These are phyloP conservation scores for Clepsis dumicolana DNA, from an alignment of 2,888 invertebrate species.

Conservation along the genomic window DNA sequence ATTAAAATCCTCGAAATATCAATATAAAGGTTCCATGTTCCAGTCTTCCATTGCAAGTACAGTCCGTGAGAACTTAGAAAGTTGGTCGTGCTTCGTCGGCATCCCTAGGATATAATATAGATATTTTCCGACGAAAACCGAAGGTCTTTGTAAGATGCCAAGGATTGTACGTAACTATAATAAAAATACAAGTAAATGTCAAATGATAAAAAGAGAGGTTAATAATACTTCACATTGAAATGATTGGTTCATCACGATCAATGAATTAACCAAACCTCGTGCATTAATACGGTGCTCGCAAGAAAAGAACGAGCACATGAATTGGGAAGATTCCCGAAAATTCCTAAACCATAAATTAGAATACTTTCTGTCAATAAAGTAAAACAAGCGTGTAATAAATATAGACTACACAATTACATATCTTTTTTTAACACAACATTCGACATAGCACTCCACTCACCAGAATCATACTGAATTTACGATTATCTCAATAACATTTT, in stretches of 20 bases:
- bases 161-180: slow-evolving; percentile 58
- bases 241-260: slow-evolving; percentile 33
- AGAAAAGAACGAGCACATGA: slow-evolving; percentile 59
- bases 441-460: slow-evolving; percentile 17
- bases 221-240: slow-evolving; percentile 50
- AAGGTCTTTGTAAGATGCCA: slow-evolving; percentile 1
- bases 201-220: slow-evolving; percentile 68
- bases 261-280: slow-evolving; percentile 61
- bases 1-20: slow-evolving; percentile 42
- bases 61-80: neutral
- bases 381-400: slow-evolving; percentile 34
- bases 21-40: slow-evolving; percentile 55
- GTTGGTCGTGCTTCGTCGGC: neutral
- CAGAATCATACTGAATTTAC: slow-evolving; percentile 25
- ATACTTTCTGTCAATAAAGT: slow-evolving; percentile 43
- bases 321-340: slow-evolving; percentile 51
- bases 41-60: slow-evolving; percentile 64
- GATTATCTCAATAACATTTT: slow-evolving; percentile 75
- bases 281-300: slow-evolving; percentile 50
- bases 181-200: slow-evolving; percentile 67
- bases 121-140: neutral
- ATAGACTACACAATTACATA: slow-evolving; percentile 31
- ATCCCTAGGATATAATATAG: neutral
- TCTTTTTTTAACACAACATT: slow-evolving; percentile 33
- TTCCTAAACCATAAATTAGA: slow-evolving; percentile 42